Conservation (phyloP, 2,888 invertebrate genomes). For the Lasioglossum zephyrum region DNA sequence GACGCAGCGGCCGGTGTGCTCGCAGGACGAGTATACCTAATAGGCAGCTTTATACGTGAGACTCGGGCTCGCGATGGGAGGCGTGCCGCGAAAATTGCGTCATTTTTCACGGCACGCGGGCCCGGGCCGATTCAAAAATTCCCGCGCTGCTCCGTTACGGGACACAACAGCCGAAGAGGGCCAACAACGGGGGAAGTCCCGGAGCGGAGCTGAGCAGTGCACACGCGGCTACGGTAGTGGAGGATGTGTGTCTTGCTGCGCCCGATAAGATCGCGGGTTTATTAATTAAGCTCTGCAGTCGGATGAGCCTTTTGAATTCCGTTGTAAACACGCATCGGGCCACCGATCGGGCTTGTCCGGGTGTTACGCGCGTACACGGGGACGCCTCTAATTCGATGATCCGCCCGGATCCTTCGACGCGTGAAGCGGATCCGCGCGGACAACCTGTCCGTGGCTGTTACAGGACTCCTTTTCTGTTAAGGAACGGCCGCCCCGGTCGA, state of each 20-base stretch:
- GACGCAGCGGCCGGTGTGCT: conserved; percentile 50
- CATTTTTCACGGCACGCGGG: conserved; percentile 75
- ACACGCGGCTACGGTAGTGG: conserved; percentile 42
- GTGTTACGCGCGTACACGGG: conserved; percentile 35
- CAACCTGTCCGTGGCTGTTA: conserved; percentile 1
- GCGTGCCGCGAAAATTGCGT: conserved; percentile 75
- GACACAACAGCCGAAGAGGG: conserved; percentile 1
- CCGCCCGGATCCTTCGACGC: conserved; percentile 2
- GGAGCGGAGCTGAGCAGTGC: background rate
- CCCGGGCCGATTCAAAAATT: conserved; percentile 66
- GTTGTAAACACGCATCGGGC: conserved; percentile 57
- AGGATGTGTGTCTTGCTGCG: conserved; percentile 66
- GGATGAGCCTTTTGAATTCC: conserved; percentile 64
- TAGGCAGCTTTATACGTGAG: conserved; percentile 72
- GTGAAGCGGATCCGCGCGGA: conserved; percentile 8
- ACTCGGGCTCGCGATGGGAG: conserved; percentile 74
- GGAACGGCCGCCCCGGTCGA: background rate
- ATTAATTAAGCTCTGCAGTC: conserved; percentile 70
- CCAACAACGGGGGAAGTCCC: conserved; percentile 17
- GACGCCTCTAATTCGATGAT: conserved; percentile 52
- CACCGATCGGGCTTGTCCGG: conserved; percentile 47
- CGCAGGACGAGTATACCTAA: conserved; percentile 62
- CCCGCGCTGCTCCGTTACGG: conserved; percentile 42
- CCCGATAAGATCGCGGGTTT: conserved; percentile 73
- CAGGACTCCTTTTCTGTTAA: background rate